phyloP scores from a whole-genome alignment of 1,140 invertebrate species.

The Leptinotarsa texana region DNA sequence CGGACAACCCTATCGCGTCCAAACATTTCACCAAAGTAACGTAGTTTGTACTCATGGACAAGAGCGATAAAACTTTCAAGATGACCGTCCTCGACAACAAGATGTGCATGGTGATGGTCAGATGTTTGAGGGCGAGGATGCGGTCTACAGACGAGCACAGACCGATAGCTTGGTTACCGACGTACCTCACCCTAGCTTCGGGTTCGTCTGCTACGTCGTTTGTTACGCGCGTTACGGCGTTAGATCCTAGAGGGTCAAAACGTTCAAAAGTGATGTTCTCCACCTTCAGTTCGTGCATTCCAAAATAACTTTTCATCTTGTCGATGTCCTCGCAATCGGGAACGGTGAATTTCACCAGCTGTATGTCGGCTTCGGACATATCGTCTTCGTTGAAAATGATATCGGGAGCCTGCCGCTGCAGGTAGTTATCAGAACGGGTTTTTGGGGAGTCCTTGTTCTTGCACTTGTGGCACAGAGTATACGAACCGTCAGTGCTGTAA shows the following conservation, averaged over 20 bases:
- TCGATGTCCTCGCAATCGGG: constrained; percentile 43
- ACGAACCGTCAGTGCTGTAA: constrained; percentile 54
- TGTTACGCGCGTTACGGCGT: constrained; percentile 53
- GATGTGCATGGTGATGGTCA: constrained; percentile 60
- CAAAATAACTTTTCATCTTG: constrained; percentile 45
- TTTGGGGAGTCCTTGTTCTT: constrained; percentile 55
- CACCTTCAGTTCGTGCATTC: constrained; percentile 46
- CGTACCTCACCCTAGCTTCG: constrained; percentile 28
- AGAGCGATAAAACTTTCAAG: constrained; percentile 60
- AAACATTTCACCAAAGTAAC: constrained; percentile 61
- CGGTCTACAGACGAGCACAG: constrained; percentile 58
- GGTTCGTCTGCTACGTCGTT: constrained; percentile 37
- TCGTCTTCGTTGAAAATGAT: constrained; percentile 51
- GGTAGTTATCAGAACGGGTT: constrained; percentile 34
- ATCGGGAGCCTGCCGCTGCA: constrained; percentile 48
- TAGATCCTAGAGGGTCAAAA: constrained; percentile 62
- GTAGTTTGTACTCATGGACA: constrained; percentile 59
- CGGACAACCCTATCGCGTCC: constrained; percentile 63
- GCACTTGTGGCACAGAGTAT: constrained; percentile 60
- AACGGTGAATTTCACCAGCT: constrained; percentile 42
- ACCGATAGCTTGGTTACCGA: constrained; percentile 61
- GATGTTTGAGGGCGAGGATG: constrained; percentile 59
- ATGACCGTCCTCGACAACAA: constrained; percentile 62
- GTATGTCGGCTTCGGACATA: constrained; percentile 44
- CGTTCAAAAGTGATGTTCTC: constrained; percentile 56